A percentile compares a stretch with the other conserved stretches of the same genome.
These are phyloP conservation scores for Hoplodrina ambigua DNA, from an alignment of 2,888 invertebrate species.

Conservation along the genomic window DNA sequence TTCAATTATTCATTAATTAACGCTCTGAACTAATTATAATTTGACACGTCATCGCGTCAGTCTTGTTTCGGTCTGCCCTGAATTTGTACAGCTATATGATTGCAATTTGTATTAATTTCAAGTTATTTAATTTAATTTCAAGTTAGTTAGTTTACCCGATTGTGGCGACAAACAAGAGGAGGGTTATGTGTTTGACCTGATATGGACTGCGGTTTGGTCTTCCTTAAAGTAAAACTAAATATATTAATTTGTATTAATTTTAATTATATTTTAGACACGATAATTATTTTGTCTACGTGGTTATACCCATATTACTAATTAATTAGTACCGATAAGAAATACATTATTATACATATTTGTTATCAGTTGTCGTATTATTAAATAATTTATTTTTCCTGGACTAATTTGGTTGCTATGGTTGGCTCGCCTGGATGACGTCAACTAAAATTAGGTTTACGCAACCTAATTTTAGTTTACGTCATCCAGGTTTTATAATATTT, in stretches of 20 bases:
- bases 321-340: slow-evolving; percentile 7
- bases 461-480: too few relatives aligned
- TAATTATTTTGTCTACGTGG: not conserved
- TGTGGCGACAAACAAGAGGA: too few relatives aligned
- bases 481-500: too few relatives aligned
- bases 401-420: slow-evolving; percentile 22
- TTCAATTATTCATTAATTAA: not conserved
- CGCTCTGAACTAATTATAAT: not conserved
- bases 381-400: slow-evolving; percentile 33
- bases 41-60: not conserved
- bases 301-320: not conserved
- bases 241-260: slow-evolving; percentile 8
- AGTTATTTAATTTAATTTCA: too few relatives aligned
- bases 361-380: not conserved
- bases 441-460: not conserved
- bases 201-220: too few relatives aligned
- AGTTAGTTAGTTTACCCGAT: too few relatives aligned
- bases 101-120: not conserved
- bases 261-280: slow-evolving; percentile 5
- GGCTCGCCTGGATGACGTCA: slow-evolving; percentile 7
- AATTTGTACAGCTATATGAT: not conserved
- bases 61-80: not conserved
- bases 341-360: not conserved
- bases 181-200: too few relatives aligned
- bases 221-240: too few relatives aligned